These are phyloP conservation scores for Cephus runcator DNA, from an alignment of 2,888 invertebrate genomes.

Conservation along the genomic window DNA sequence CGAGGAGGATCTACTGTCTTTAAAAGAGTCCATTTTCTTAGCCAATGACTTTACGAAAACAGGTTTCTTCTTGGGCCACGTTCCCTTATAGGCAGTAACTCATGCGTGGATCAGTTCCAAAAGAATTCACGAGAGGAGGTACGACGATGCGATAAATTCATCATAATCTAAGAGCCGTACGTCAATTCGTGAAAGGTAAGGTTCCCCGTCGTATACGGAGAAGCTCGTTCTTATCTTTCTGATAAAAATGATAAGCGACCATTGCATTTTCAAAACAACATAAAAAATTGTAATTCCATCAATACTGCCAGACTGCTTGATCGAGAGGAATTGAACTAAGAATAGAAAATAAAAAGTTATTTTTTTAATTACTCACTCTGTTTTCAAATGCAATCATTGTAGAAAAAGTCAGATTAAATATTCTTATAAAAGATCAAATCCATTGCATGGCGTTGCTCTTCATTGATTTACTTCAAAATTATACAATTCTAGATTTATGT, in stretches of 20 bases:
- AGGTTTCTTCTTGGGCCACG: not conserved
- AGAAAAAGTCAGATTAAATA: too few species aligned
- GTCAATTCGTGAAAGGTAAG: not conserved
- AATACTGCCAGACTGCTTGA: not conserved
- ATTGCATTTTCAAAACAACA: not conserved
- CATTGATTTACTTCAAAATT: not conserved
- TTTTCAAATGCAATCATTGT: not conserved
- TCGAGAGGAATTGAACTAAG: not conserved
- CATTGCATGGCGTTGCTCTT: not conserved
- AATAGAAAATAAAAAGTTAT: not conserved
- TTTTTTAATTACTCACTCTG: not conserved
- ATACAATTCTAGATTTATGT: not conserved
- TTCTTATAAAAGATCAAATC: not conserved
- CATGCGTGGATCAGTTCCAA: not conserved
- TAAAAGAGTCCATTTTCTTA: not conserved
- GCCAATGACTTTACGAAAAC: slow-evolving; percentile 3
- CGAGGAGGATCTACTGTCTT: not conserved
- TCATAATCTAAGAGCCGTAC: not conserved
- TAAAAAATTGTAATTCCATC: not conserved
- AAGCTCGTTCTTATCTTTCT: not conserved
- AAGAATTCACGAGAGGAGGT: not conserved
- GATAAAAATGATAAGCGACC: not conserved
- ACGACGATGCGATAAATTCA: not conserved
- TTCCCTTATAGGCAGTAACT: not conserved
- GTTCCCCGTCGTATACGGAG: not conserved